These are phyloP conservation scores for Noturus placidus DNA, from an alignment of 2,113 vertebrate genomes.

Conservation along the genomic window DNA sequence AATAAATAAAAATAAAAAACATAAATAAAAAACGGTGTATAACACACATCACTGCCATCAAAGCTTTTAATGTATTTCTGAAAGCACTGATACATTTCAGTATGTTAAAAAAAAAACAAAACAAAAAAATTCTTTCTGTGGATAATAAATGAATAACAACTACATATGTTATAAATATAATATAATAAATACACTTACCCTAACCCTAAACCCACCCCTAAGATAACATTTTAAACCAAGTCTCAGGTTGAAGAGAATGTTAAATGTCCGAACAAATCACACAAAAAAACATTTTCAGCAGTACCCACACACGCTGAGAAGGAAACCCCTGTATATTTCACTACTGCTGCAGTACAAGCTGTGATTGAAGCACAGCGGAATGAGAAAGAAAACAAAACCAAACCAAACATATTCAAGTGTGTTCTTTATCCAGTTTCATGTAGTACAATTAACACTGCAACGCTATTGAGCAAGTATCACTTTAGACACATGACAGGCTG, in stretches of 20 bases:
- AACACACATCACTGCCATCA: background rate
- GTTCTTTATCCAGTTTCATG: background rate
- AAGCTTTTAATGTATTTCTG: background rate
- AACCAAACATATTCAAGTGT: background rate
- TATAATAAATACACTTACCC: too few relatives aligned
- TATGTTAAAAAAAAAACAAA: background rate
- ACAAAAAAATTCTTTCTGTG: too few relatives aligned
- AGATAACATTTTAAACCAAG: background rate
- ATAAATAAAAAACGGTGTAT: background rate
- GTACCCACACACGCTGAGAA: background rate
- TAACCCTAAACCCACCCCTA: background rate
- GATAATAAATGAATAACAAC: background rate
- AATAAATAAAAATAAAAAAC: background rate
- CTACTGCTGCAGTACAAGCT: conserved; percentile 9
- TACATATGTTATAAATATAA: too few relatives aligned
- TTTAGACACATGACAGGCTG: background rate
- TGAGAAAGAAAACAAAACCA: background rate
- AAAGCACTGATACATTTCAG: conserved; percentile 1
- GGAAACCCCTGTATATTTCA: conserved; percentile 2
- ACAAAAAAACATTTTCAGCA: background rate
- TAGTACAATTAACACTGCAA: background rate
- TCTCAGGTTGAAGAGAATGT: background rate
- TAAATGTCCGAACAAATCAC: background rate
- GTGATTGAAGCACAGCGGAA: background rate
- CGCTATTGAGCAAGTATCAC: background rate